Conservation (phyloP, 2,888 invertebrate genomes). For the Tenthredo mesomela region DNA sequence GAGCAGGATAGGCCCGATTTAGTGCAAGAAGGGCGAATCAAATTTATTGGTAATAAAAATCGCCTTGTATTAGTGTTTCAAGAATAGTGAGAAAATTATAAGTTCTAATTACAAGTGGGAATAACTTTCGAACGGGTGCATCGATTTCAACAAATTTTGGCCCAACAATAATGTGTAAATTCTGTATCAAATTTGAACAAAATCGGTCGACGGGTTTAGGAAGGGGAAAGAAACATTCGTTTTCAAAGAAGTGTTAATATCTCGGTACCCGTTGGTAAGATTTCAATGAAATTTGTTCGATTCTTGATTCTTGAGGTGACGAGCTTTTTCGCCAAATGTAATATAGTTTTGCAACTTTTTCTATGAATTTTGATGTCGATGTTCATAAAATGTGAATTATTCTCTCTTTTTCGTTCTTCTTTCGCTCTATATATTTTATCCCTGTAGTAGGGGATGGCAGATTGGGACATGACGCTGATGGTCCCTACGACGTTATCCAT, state of each 20-base stretch:
- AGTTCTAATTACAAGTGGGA: too few relatives aligned
- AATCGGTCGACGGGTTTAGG: too few relatives aligned
- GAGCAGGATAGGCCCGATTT: conserved; percentile 69
- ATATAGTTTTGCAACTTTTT: background rate
- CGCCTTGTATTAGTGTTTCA: background rate
- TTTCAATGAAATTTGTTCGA: too few relatives aligned
- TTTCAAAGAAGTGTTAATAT: too few relatives aligned
- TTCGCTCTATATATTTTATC: background rate
- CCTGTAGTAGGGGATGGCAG: conserved; percentile 91
- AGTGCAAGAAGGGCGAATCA: conserved; percentile 69
- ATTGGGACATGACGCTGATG: conserved; percentile 85
- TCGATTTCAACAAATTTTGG: too few relatives aligned
- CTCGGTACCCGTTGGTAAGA: too few relatives aligned
- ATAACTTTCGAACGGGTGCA: too few relatives aligned
- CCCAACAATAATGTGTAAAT: too few relatives aligned
- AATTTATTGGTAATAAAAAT: conserved; percentile 70
- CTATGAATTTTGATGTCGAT: background rate
- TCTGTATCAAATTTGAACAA: too few relatives aligned
- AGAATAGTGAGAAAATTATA: background rate
- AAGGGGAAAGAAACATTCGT: too few relatives aligned
- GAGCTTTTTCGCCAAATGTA: too few relatives aligned
- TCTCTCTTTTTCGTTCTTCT: conserved; percentile 56
- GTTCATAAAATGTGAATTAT: background rate
- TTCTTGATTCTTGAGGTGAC: too few relatives aligned
- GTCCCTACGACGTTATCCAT: conserved; percentile 96